Evolutionary conservation across 2,113 vertebrate species (phyloP).

Genomic region (Scophthalmus maximus): DNA sequence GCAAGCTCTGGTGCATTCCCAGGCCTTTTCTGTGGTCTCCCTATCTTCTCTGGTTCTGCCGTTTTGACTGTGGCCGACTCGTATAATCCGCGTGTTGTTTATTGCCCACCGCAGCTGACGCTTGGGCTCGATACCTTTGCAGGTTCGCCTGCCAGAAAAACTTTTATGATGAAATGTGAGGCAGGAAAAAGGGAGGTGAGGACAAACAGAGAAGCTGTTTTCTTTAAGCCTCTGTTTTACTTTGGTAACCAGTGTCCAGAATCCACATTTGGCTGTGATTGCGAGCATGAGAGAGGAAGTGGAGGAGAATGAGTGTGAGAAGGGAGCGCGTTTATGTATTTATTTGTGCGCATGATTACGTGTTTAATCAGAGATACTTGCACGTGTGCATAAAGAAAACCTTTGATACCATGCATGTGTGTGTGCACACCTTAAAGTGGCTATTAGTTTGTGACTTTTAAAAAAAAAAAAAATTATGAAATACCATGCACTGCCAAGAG

Average conservation of each 20-base stretch:
- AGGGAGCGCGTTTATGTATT: constrained; percentile 24
- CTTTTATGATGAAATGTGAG: constrained; percentile 81
- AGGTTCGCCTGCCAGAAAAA: constrained; percentile 75
- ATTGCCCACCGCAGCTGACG: constrained; percentile 62
- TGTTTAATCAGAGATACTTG: constrained; percentile 31
- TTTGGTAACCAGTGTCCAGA: constrained; percentile 71
- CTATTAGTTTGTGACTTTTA: constrained; percentile 30
- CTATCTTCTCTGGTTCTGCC: constrained; percentile 57
- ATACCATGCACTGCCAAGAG: constrained; percentile 79
- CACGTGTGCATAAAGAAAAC: constrained; percentile 4
- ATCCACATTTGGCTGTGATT: constrained; percentile 70
- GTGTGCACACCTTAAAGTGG: neutral
- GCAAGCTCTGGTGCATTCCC: constrained; percentile 37
- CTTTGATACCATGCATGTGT: neutral
- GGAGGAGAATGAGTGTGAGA: constrained; percentile 9
- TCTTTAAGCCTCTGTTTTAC: constrained; percentile 75
- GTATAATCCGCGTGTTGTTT: constrained; percentile 70
- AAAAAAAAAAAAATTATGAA: constrained; percentile 61
- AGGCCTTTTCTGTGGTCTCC: constrained; percentile 62
- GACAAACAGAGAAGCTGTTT: constrained; percentile 76
- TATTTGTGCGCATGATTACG: constrained; percentile 20
- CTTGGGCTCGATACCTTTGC: constrained; percentile 68
- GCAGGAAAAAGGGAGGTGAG: constrained; percentile 75
- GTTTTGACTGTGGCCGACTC: constrained; percentile 66
- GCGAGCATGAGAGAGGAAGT: constrained; percentile 55